These are phyloP conservation scores for Acropora yongei DNA, from an alignment of 64 coral and sea anemone species.

Conservation along the genomic window DNA sequence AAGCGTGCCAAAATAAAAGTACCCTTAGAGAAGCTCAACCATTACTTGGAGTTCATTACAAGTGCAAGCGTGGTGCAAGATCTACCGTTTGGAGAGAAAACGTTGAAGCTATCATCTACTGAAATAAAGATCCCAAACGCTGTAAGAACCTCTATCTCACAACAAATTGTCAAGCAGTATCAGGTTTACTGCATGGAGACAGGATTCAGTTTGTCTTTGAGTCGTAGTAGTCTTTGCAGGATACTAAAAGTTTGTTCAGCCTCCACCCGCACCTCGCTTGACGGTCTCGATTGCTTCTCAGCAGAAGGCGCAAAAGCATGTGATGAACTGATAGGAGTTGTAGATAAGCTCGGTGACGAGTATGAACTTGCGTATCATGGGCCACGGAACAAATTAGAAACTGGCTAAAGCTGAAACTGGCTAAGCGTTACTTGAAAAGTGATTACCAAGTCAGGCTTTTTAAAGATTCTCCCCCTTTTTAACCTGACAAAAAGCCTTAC, in stretches of 20 bases:
- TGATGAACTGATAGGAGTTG: neutral
- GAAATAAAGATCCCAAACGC: slow-evolving; percentile 49
- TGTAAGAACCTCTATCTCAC: slow-evolving; percentile 15
- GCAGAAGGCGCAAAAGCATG: neutral
- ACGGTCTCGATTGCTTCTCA: neutral
- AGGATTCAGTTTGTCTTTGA: slow-evolving; percentile 6
- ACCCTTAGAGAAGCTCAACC: neutral
- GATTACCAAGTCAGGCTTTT: neutral
- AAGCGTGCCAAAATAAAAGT: slow-evolving; percentile 13
- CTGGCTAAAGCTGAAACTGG: neutral
- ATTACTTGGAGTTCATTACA: slow-evolving; percentile 53
- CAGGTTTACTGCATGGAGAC: slow-evolving; percentile 37
- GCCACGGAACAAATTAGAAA: neutral
- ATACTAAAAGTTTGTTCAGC: slow-evolving; percentile 49
- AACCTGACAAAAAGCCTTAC: neutral
- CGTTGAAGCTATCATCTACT: slow-evolving; percentile 7
- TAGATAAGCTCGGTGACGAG: neutral
- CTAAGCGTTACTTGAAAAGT: neutral
- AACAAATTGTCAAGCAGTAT: slow-evolving; percentile 47
- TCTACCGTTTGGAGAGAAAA: slow-evolving; percentile 53
- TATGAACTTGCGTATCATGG: neutral
- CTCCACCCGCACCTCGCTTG: slow-evolving; percentile 6
- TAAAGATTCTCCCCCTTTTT: neutral
- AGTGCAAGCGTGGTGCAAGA: slow-evolving; percentile 8
- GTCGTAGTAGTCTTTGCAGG: slow-evolving; percentile 15